A percentile compares a stretch with the other conserved stretches of the same genome.
Conservation (phyloP, 2,888 invertebrate genomes). For the Dyspetes luteomarginatus region DNA sequence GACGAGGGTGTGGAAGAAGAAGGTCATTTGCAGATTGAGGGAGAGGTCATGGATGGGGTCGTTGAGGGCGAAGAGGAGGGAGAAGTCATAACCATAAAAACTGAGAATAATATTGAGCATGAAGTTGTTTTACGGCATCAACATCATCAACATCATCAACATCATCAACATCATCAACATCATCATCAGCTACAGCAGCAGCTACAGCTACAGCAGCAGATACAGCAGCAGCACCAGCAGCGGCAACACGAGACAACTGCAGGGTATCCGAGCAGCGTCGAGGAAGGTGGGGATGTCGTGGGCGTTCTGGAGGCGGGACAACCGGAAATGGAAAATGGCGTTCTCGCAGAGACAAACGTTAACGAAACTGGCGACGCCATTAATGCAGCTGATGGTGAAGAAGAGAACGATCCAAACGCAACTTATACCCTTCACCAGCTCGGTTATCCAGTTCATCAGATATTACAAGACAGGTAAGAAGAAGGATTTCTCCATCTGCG, state of each 20-base stretch:
- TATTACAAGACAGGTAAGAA: slow-evolving; percentile 74
- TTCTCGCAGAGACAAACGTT: slow-evolving; percentile 72
- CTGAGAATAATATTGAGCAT: slow-evolving; percentile 58
- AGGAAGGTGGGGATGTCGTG: slow-evolving; percentile 79
- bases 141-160: too few relatives aligned
- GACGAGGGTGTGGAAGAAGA: slow-evolving; percentile 60
- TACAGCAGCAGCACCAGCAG: slow-evolving; percentile 70
- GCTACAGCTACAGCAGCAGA: too few relatives aligned
- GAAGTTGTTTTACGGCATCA: slow-evolving; percentile 64
- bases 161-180: too few relatives aligned
- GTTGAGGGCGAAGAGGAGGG: slow-evolving; percentile 62
- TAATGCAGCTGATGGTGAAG: slow-evolving; percentile 68
- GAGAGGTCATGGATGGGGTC: slow-evolving; percentile 53
- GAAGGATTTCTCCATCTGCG: too few relatives aligned
- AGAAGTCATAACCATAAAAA: slow-evolving; percentile 56
- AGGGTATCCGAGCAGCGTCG: slow-evolving; percentile 70
- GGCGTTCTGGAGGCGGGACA: slow-evolving; percentile 82
- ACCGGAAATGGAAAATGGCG: slow-evolving; percentile 82
- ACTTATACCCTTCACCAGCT: slow-evolving; percentile 75
- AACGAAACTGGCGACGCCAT: slow-evolving; percentile 71
- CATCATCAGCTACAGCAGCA: too few relatives aligned
- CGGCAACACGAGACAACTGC: slow-evolving; percentile 68
- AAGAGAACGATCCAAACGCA: slow-evolving; percentile 68
- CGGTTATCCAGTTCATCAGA: slow-evolving; percentile 71
- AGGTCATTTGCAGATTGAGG: slow-evolving; percentile 32